Evolutionary conservation across 2,113 vertebrate genomes (phyloP).

Genomic region (Neodon shergylaensis): DNA sequence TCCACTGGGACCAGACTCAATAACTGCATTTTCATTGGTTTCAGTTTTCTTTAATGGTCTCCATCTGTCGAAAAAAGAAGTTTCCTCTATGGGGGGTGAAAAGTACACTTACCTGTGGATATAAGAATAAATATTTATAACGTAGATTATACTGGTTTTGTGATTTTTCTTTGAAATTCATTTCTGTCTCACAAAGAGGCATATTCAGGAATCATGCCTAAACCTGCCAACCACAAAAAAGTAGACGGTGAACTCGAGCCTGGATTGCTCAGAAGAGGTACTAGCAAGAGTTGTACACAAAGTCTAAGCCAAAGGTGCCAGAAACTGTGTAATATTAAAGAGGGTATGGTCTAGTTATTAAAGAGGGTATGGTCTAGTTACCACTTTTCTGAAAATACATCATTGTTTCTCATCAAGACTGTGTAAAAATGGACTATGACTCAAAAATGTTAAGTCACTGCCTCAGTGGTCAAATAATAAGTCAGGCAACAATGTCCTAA

Average conservation of each 20-base stretch:
- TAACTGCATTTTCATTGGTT: background rate
- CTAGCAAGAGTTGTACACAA: conserved; percentile 87
- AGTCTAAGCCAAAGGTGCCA: conserved; percentile 89
- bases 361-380: conserved; percentile 77
- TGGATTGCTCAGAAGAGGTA: conserved; percentile 87
- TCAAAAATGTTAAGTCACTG: conserved; percentile 4
- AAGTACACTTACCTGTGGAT: background rate
- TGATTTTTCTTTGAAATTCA: background rate
- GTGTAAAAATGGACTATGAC: background rate
- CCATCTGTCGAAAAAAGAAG: background rate
- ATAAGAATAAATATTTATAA: background rate
- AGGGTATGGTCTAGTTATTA: conserved; percentile 59
- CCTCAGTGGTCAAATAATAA: conserved; percentile 84
- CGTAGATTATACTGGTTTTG: background rate
- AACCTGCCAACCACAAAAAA: background rate
- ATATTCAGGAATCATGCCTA: background rate
- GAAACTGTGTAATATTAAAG: conserved; percentile 87
- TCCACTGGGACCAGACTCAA: background rate
- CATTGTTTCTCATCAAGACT: background rate
- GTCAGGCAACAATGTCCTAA: conserved; percentile 85
- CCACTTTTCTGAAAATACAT: background rate
- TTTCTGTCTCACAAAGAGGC: background rate
- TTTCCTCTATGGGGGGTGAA: background rate
- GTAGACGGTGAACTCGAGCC: conserved; percentile 73
- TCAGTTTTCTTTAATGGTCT: background rate